Conservation (phyloP, 2,888 invertebrate species). For the Lamellibrachia satsuma region DNA sequence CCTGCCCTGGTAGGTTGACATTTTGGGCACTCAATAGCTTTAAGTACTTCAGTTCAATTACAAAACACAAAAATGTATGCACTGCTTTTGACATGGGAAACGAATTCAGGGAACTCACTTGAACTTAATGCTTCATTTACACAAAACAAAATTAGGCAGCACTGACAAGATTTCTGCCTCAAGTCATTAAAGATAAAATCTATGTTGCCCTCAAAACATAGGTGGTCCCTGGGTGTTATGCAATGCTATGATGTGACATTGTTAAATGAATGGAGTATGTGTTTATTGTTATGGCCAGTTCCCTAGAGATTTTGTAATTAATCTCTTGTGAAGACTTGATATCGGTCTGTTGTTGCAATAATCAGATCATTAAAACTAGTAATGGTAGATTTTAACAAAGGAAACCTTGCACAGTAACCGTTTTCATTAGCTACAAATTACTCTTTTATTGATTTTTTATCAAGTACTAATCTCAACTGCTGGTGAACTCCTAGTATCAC, state of each 20-base stretch:
- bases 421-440: conserved; percentile 7
- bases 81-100: not conserved
- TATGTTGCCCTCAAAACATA: not conserved
- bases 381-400: not conserved
- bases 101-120: not conserved
- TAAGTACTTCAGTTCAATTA: not conserved
- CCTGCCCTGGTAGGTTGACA: not conserved
- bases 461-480: not conserved
- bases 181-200: not conserved
- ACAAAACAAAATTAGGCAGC: not conserved
- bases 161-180: not conserved
- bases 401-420: not conserved
- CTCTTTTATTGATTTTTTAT: not conserved
- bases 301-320: not conserved
- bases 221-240: not conserved
- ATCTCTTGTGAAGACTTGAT: not conserved
- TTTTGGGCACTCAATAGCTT: not conserved
- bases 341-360: not conserved
- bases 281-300: not conserved
- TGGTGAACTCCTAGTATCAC: not conserved
- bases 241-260: not conserved
- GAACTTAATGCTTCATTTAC: not conserved
- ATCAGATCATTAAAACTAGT: not conserved
- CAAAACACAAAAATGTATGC: not conserved
- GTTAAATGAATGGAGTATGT: not conserved